Evolutionary conservation across 2,113 vertebrate genomes (phyloP), one percentile per base, ranked within the genome.

Genomic region (Alectura lathami): DNA sequence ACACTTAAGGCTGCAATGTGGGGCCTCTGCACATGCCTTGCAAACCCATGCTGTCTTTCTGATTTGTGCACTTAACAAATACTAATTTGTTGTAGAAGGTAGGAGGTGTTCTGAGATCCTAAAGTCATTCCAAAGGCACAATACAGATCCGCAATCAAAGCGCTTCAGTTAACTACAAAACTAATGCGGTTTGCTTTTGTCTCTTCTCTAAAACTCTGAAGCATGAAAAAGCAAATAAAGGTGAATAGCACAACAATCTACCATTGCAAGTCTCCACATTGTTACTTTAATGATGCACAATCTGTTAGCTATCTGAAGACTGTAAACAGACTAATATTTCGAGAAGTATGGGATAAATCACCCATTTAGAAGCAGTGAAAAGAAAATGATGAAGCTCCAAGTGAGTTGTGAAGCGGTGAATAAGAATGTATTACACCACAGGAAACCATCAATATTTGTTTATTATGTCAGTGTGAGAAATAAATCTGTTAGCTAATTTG

Each of bases 391-490:
- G 97, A 90, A 91, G 95, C 82, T 94, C 27, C 64, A 30, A 97
- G 91, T 94, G 96, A 96, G 86, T 86, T 86, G 94, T 86, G 94
- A 93, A 96, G 94, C 97, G 88, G 89, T 94, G 97, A 97, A 92
- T 97, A 93, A 97, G 96, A 91, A 97, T 97, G 96, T 86, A 96
- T 97, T 91, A 92, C 96, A 96, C 93, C 96, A 92, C 66, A 60
- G 97, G 95, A 97, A 97, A 95, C 97, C 96, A 97, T 97, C 96
- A 96, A 97, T 97, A 97, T 97, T 97, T 98, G 97, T 97, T 98
- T 97, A 96, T 96, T 96, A 82, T 96, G 96, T 96, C 96, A 97
- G 92, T 43, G 51, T 80, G 81, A 97, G 94, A 92, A 94, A 97
- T 97, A 97, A 98, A 97, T 97, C 92, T 94, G 96, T 53, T 86